These are phyloP conservation scores for Cygnus atratus DNA, from an alignment of 2,113 vertebrate species.

Conservation along the genomic window DNA sequence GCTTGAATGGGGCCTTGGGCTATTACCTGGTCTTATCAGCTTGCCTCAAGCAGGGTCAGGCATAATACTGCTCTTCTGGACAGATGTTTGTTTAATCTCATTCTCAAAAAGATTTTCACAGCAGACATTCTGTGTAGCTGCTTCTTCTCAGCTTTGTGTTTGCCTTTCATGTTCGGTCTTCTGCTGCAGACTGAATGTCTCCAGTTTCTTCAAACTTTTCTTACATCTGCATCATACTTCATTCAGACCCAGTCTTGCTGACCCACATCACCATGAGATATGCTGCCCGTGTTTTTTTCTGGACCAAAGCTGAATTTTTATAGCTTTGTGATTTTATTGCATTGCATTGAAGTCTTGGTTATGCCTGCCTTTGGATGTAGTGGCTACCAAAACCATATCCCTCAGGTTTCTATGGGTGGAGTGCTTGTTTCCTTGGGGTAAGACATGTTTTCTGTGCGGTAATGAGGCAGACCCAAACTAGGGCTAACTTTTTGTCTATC, in stretches of 20 bases:
- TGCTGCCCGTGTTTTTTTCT: not conserved
- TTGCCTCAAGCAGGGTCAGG: not conserved
- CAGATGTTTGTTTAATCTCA: not conserved
- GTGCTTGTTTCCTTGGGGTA: not conserved
- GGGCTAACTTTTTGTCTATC: not conserved
- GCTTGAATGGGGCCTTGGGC: not conserved
- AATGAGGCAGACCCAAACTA: not conserved
- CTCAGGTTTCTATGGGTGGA: not conserved
- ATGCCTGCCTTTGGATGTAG: not conserved
- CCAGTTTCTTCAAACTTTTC: not conserved
- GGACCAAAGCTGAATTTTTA: not conserved
- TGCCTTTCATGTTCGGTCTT: fast-evolving
- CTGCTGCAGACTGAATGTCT: not conserved
- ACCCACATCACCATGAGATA: no score
- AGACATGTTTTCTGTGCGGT: not conserved
- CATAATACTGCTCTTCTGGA: not conserved
- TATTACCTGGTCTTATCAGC: not conserved
- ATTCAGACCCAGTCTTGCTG: not conserved
- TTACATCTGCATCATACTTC: not conserved
- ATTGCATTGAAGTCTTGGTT: not conserved
- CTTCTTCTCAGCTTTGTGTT: not conserved
- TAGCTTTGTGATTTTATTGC: not conserved
- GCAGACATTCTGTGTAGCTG: not conserved
- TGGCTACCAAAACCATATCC: not conserved
- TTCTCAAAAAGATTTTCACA: not conserved